phyloP scores from a whole-genome alignment of 1,140 invertebrate genomes.

The Leucophenga varia region DNA sequence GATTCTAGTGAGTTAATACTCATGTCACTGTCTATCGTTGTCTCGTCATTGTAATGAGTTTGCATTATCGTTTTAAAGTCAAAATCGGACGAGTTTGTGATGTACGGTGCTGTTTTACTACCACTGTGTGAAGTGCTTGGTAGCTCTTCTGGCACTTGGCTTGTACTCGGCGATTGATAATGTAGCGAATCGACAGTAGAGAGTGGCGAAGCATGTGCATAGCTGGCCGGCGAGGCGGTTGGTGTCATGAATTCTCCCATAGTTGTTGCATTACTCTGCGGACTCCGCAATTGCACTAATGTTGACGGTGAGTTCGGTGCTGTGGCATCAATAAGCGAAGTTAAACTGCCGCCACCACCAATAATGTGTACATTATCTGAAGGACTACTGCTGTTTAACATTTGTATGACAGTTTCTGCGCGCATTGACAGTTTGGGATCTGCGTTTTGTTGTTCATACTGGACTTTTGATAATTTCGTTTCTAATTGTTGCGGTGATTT shows the following conservation, averaged over 20 bases:
- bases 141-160: constrained; percentile 22
- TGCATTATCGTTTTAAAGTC: constrained; percentile 37
- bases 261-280: constrained; percentile 16
- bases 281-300: constrained; percentile 20
- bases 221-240: no score
- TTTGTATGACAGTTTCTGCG: constrained; percentile 38
- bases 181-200: constrained; percentile 17
- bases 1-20: constrained; percentile 72
- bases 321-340: no score
- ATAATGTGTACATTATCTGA: constrained; percentile 3
- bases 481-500: no score
- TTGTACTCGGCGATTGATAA: constrained; percentile 28
- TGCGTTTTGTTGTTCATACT: no score
- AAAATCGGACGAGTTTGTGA: constrained; percentile 35
- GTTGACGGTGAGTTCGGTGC: constrained; percentile 16
- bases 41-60: constrained; percentile 29
- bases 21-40: constrained; percentile 28
- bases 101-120: constrained; percentile 25
- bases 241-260: constrained; percentile 14
- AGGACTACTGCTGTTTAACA: constrained; percentile 25
- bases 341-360: constrained; percentile 1
- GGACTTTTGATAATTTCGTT: no score
- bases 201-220: neutral
- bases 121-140: constrained; percentile 35
- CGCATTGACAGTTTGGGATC: no score